Evolutionary conservation across 2,113 vertebrate genomes (phyloP).

Genomic region (Erinaceus europaeus): DNA sequence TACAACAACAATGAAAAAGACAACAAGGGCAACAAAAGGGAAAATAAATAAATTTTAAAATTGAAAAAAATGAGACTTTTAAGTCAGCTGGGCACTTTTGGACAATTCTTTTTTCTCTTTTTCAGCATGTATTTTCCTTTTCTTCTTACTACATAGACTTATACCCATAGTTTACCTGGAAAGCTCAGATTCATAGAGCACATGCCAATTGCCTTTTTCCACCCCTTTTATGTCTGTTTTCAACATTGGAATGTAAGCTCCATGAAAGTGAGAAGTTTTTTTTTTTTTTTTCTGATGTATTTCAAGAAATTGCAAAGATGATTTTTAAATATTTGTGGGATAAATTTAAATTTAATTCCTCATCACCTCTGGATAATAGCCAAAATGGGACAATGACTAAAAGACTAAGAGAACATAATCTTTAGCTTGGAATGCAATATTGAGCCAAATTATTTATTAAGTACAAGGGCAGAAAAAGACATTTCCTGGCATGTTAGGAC

Average conservation of each 20-base stretch:
- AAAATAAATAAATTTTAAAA: too few species aligned
- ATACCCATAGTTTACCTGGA: too few species aligned
- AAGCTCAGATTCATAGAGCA: too few species aligned
- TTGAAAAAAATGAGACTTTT: too few species aligned
- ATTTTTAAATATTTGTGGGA: neutral
- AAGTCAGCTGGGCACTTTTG: too few species aligned
- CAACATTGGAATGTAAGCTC: neutral
- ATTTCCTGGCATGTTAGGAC: conserved; percentile 21
- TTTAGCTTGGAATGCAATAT: conserved; percentile 38
- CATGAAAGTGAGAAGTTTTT: neutral
- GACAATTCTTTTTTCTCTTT: too few species aligned
- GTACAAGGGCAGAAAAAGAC: conserved; percentile 45
- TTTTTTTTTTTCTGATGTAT: neutral
- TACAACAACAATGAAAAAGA: too few species aligned
- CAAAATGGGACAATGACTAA: conserved; percentile 43
- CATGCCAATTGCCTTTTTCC: too few species aligned
- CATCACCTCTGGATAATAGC: neutral
- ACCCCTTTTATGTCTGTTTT: neutral
- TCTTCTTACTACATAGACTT: too few species aligned
- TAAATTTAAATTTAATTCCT: conserved; percentile 30
- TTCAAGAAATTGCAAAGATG: neutral
- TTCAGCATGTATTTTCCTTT: too few species aligned
- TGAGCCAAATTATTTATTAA: conserved; percentile 50
- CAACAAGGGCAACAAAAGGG: too few species aligned
- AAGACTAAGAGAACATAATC: conserved; percentile 43